Evolutionary conservation across 1,140 invertebrate genomes (phyloP), one percentile per base, ranked within the genome.

Genomic region (Lithobius niger): DNA sequence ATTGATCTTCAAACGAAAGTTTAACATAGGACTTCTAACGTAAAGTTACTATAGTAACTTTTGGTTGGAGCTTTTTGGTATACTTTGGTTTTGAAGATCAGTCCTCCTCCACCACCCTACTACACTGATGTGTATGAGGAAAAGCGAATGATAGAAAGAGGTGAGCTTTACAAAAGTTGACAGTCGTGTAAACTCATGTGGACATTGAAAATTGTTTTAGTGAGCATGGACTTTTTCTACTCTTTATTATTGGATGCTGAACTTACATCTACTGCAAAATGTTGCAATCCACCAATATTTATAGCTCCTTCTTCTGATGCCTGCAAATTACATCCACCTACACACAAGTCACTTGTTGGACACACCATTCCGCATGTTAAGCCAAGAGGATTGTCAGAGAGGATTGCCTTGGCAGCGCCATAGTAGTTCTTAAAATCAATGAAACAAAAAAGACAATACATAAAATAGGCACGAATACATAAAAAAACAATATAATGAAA

Each of bases 351-450:
- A 68, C 90, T 95, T 0, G 94, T 98, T 2, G 96, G 95, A 66
- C 95, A 99, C 6, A 99, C 93, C 96, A 99, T 99, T 19, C 96
- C 95, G 67, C 95, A 99, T 0, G 93, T 96, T 0, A 99, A 73
- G 0, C 89, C 95, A 24, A 97, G 71, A 0, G 95, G 95, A 72
- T 99, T 99, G 69, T 99, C 95, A 0, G 92, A 97, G 24, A 99
- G 79, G 53, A 99, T 99, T 0, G 84, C 81, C 69, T 94, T 93
- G 0, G 96, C 95, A 4, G 96, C 91, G 25, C 96, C 95, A 76
- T 99, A 99, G 66, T 95, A 98, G 71, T 99, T 99, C 82, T 86
- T n/a, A n/a, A n/a, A n/a, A n/a, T n/a, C n/a, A n/a, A n/a, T n/a
- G n/a, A n/a, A n/a, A n/a, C n/a, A 65, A 36, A 67, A 67, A 27